Evolutionary conservation across 2,797 vertebrate species (phyloP).

Genomic region (Chrysocyon brachyurus): DNA sequence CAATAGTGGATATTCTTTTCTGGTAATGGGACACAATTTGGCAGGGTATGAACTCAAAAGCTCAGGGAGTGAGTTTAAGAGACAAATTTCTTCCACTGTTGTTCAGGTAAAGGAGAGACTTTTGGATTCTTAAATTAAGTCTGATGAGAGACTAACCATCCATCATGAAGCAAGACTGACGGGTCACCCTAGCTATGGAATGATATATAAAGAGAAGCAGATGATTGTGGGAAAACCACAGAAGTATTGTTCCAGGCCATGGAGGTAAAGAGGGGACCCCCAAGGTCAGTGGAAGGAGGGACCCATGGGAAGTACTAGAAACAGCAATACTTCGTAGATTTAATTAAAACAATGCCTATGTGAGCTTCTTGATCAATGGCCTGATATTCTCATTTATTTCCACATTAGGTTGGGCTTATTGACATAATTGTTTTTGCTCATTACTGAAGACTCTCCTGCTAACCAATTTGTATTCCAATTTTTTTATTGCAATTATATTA

Average conservation of each 20-base stretch:
- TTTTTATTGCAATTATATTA: constrained; percentile 57
- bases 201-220: background rate
- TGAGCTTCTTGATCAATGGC: background rate
- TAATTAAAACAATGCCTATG: background rate
- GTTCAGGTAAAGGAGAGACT: constrained; percentile 31
- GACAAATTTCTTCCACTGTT: background rate
- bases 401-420: background rate
- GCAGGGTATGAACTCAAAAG: background rate
- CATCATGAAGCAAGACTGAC: background rate
- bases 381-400: background rate
- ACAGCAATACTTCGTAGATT: background rate
- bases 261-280: background rate
- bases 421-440: background rate
- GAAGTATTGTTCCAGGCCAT: background rate
- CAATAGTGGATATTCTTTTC: background rate
- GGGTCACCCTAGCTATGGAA: background rate
- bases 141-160: background rate
- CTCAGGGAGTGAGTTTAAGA: background rate
- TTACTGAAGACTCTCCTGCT: background rate
- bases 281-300: background rate
- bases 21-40: background rate
- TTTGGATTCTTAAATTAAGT: constrained; percentile 40
- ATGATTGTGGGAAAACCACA: background rate
- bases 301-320: background rate
- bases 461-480: background rate